Evolutionary conservation across 1,140 invertebrate species (phyloP), one percentile per base, ranked within the genome.

Genomic region (Dendrolimus punctatus): DNA sequence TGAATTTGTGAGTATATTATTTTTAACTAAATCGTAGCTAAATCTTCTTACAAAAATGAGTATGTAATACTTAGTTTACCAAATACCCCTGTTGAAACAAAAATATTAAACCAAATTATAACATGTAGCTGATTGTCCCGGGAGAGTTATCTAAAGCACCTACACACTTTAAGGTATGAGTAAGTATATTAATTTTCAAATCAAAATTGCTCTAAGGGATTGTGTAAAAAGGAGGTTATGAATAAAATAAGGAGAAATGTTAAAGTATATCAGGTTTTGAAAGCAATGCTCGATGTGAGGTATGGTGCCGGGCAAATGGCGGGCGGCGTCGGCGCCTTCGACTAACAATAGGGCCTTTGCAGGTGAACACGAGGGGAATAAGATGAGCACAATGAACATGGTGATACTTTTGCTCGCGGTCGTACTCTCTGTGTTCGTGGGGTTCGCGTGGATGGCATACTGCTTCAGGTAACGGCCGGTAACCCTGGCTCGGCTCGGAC

Each of bases 401-500:
- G 95, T 97, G 85, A 91, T 97, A 88, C 94, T 97, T 88, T 92
- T 98, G 90, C 94, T 96, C 76, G 92, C 92, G 81, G 95, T 96
- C 82, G 95, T 97, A 81, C 96, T 94, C 79, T 92, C 92, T 81
- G 95, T 97, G 90, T 96, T 97, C 92, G 92, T 97, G 91, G 94
- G 93, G 91, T 96, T 98, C 92, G 94, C 95, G 85, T 91, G 96
- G 89, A 92, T 96, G 91, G 95, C 96, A 82, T 92, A 95, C 91
- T 97, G 95, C 91, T 97, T 96, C 94, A 97, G 96, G 95, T 96
- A 95, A 82, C 80, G 59, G 60, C 66, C 74, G 76, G 80, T 80
- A 83, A 72, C 74, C 82, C 69, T 73, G 76, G 23, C 23, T 23
- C 23, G 23, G 23, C 23, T 23, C 23, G 23, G 23, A 23, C 23